Evolutionary conservation across 2,113 vertebrate species (phyloP).

Genomic region (Callipepla squamata): DNA sequence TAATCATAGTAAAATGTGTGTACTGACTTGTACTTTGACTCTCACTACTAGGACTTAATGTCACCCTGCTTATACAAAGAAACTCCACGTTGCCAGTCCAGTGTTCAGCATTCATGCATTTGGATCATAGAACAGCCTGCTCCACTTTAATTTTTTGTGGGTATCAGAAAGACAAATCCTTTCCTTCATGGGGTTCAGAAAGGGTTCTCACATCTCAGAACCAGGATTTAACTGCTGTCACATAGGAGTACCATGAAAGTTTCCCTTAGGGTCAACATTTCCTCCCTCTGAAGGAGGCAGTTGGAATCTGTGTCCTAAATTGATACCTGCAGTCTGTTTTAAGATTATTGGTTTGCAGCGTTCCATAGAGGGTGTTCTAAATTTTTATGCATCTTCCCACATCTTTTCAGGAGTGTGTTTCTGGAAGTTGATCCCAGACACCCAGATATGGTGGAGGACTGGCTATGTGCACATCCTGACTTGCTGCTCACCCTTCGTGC

Average conservation of each 20-base stretch:
- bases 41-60: not conserved
- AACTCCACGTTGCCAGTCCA: not conserved
- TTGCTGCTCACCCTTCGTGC: constrained; percentile 75
- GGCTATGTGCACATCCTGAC: constrained; percentile 77
- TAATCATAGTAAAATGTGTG: not conserved
- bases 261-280: not conserved
- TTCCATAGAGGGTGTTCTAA: not conserved
- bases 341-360: not conserved
- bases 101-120: not conserved
- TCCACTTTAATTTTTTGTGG: not conserved
- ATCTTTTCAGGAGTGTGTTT: constrained; percentile 84
- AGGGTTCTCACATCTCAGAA: fast-evolving
- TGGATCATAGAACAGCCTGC: not conserved
- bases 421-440: constrained; percentile 94
- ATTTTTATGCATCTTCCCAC: not conserved
- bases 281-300: not conserved
- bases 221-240: not conserved
- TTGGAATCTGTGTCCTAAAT: not conserved
- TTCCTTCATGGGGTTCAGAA: not conserved
- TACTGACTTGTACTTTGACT: not conserved
- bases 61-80: not conserved
- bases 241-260: not conserved
- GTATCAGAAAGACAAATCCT: not conserved
- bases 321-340: not conserved
- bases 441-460: constrained; percentile 82